These are phyloP conservation scores for Spisula solida DNA, from an alignment of 2,888 invertebrate species.

Conservation along the genomic window DNA sequence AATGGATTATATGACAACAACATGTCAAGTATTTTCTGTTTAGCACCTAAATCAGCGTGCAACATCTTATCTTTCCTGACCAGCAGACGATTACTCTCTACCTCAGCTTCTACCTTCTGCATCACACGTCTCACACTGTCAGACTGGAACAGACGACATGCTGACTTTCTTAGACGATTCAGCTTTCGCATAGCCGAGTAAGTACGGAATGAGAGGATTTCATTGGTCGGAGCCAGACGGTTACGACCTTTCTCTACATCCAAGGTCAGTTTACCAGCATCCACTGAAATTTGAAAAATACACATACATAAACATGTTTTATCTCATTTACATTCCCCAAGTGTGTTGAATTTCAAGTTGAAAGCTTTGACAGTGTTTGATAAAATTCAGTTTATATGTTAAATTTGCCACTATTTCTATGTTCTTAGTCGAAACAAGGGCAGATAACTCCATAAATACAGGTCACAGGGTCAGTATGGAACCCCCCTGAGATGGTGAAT, in stretches of 20 bases:
- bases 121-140: conserved; percentile 91
- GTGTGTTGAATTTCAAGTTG: too few species aligned
- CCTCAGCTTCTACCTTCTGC: conserved; percentile 91
- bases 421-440: too few species aligned
- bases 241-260: conserved; percentile 68
- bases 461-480: too few species aligned
- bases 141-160: conserved; percentile 90
- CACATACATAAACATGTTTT: too few species aligned
- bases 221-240: conserved; percentile 86
- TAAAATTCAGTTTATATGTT: too few species aligned
- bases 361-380: too few species aligned
- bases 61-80: conserved; percentile 94
- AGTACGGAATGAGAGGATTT: conserved; percentile 86
- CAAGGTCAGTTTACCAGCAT: conserved; percentile 81
- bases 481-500: too few species aligned
- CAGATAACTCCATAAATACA: too few species aligned
- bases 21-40: conserved; percentile 92
- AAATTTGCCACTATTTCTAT: too few species aligned
- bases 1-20: conserved; percentile 95
- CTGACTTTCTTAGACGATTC: conserved; percentile 85
- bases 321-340: too few species aligned
- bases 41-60: conserved; percentile 92
- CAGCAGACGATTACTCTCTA: conserved; percentile 92
- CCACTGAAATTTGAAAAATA: conserved; percentile 77
- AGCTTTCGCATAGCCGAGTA: conserved; percentile 86